Percentiles rank a stretch among this genome's conserved stretches.
These are phyloP conservation scores for Labrus mixtus DNA, from an alignment of 2,113 vertebrate genomes.

Conservation along the genomic window DNA sequence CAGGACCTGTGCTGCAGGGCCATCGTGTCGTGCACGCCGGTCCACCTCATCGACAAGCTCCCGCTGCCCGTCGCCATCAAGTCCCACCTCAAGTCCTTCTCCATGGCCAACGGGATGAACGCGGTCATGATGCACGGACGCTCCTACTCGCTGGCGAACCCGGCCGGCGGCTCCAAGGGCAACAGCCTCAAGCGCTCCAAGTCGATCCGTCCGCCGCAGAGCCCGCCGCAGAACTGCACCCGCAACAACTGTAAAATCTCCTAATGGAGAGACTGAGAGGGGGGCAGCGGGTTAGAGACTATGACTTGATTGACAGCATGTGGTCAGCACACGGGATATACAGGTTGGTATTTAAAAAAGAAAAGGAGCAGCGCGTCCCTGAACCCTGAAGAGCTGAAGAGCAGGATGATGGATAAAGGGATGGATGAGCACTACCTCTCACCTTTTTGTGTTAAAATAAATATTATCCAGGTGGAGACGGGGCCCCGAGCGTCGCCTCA, in stretches of 20 bases:
- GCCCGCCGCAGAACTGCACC: conserved; percentile 98
- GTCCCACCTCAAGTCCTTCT: conserved; percentile 98
- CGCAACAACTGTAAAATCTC: conserved; percentile 99
- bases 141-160: conserved; percentile 94
- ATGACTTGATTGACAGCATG: neutral
- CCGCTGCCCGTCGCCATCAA: conserved; percentile 97
- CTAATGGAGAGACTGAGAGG: conserved; percentile 69
- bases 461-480: neutral
- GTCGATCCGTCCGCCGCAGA: conserved; percentile 94
- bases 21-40: conserved; percentile 97
- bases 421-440: conserved; percentile 27
- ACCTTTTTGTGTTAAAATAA: conserved; percentile 5
- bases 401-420: conserved; percentile 36
- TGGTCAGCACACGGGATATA: neutral
- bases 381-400: conserved; percentile 18
- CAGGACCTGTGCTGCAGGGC: conserved; percentile 98
- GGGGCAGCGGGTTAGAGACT: neutral
- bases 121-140: conserved; percentile 99
- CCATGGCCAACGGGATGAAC: conserved; percentile 99
- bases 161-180: conserved; percentile 90
- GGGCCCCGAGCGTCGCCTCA: conserved; percentile 9
- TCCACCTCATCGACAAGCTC: conserved; percentile 98
- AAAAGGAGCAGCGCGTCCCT: conserved; percentile 17
- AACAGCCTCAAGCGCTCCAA: conserved; percentile 97
- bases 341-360: neutral